A percentile compares a stretch with the other conserved stretches of the same genome.
These are phyloP conservation scores for Struthio camelus DNA, from an alignment of 2,113 vertebrate species.

Conservation along the genomic window DNA sequence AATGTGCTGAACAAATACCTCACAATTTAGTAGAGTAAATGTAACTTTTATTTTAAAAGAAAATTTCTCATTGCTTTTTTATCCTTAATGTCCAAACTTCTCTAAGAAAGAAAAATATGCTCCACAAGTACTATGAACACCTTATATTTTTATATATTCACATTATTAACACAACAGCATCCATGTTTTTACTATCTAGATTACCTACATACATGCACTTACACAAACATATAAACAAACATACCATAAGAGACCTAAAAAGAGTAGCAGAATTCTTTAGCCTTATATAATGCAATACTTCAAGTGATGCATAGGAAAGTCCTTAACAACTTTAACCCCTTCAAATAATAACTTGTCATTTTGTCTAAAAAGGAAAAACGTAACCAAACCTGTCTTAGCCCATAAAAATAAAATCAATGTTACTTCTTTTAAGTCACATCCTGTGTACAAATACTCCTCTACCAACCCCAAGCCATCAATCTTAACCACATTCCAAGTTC, in stretches of 20 bases:
- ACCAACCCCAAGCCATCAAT: constrained; percentile 9
- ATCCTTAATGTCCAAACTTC: background rate
- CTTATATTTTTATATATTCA: background rate
- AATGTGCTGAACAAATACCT: constrained; percentile 16
- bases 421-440: constrained; percentile 36
- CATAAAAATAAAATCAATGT: constrained; percentile 40
- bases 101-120: background rate
- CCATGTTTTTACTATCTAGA: background rate
- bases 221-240: background rate
- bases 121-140: background rate
- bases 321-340: background rate
- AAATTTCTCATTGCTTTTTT: background rate
- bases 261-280: background rate
- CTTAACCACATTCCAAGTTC: background rate
- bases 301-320: background rate
- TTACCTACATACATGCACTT: background rate
- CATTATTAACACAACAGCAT: background rate
- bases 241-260: background rate
- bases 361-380: background rate
- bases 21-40: background rate
- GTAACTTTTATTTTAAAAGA: background rate
- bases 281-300: background rate
- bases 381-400: constrained; percentile 28
- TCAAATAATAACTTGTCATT: constrained; percentile 23
- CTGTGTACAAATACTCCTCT: background rate